Evolutionary conservation across 53 echinoderm and acorn worm genomes (phyloP), one percentile per base, ranked within the genome.

Genomic region (Luidia sarsii): DNA sequence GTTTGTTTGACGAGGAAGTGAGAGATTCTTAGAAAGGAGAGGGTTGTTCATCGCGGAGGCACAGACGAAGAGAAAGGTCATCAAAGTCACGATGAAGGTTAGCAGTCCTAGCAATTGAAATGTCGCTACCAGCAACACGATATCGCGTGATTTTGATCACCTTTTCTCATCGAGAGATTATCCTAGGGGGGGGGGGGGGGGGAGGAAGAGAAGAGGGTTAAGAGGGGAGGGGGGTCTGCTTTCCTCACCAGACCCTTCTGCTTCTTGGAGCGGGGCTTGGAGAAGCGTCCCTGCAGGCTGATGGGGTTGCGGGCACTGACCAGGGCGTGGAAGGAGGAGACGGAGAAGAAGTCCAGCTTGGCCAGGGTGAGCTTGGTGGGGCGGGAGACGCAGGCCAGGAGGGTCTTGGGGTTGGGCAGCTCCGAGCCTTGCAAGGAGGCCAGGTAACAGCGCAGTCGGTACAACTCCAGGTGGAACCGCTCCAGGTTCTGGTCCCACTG

Each of bases 401-500:
- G 82, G 57, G 85, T 91, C 83, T 96, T 96, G 27, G 97, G 97
- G 83, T 96, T 96, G n/a, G 97, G 97, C 9, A 96, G 87, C 90
- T 96, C 97, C 2, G 93, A 91, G 68, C 93, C 97, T 36, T 96
- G 97, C 15, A 96, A 74, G 25, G 97, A 96, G 32, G 93, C 86
- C 68, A 80, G 36, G 87, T 96, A 96, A 74, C 97, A 96, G 10
- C 91, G 90, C 28, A 93, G 82, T 6, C 97, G 88, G 82, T 96
- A 96, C 49, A 90, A 57, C 83, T 96, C 93, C 57, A 96, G 71
- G 65, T 96, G 93, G 52, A 96, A 82, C 52, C 87, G 90, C 72
- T 96, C 97, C 16, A 96, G 84, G 57, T 96, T 96, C 57, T 93
- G 88, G 35, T 93, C 97, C 97, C 97, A 96, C 64, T 96, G 97